Evolutionary conservation across 2,113 vertebrate species (phyloP).

Genomic region (Apteryx owenii): DNA sequence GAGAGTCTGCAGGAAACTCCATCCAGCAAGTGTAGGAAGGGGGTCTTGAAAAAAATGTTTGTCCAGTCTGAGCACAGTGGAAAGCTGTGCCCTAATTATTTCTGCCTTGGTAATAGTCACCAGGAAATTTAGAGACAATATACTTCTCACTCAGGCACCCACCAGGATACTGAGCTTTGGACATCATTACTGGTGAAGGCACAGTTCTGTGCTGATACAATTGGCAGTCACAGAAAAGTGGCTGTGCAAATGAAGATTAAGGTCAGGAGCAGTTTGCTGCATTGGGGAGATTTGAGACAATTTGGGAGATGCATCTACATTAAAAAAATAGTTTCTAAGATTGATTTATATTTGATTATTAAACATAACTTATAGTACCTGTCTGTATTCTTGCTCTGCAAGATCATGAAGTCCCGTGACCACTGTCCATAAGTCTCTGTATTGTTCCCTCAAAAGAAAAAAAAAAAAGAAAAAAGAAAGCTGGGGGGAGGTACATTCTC

Average conservation of each 20-base stretch:
- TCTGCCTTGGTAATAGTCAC: neutral
- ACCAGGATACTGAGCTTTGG: neutral
- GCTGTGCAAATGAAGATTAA: neutral
- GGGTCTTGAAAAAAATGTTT: neutral
- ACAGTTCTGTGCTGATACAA: neutral
- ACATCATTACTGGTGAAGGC: neutral
- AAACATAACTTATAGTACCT: constrained; percentile 32
- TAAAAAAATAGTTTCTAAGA: neutral
- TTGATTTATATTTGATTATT: neutral
- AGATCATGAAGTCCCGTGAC: constrained; percentile 53
- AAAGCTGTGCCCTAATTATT: neutral
- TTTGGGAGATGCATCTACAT: neutral
- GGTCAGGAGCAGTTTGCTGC: neutral
- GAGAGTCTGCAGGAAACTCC: neutral
- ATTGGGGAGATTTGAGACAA: neutral
- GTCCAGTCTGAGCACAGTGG: neutral
- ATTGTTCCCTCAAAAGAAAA: constrained; percentile 6
- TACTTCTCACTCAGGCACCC: neutral
- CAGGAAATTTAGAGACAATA: neutral
- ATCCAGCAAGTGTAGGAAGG: neutral
- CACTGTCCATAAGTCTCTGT: constrained; percentile 27
- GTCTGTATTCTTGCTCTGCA: constrained; percentile 12
- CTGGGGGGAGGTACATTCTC: neutral
- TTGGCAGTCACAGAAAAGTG: neutral
- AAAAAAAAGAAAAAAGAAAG: neutral